Base-by-base conservation (phyloP, 2,797 vertebrate species). In the Tragopan temminckii region DNA sequence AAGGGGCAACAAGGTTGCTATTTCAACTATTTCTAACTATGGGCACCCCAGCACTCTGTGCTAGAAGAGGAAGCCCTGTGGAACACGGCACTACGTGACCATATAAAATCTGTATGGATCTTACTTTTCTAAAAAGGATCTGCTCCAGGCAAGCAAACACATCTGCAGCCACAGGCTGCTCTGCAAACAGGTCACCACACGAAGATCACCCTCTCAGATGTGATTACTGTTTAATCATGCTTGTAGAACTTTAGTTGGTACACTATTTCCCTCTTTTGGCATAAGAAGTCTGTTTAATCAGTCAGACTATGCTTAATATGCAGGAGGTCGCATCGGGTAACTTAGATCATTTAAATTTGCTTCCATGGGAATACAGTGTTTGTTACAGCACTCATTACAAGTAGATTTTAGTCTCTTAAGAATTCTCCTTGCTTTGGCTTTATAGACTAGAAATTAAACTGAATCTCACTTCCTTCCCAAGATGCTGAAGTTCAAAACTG, bases 321-420 rank as follows among this genome's bases (percentile, higher is more conserved):
- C 63, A 71, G 83, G 9, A 85, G 70, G 62, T 57, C 84, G 59
- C 35, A 59, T 48, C 72, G 52, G n/a, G 14, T 33, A 76, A 68
- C 88, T 84, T 42, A 43, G 25, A 83, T 48, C 57, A 76, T 63
- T 88, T 80, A 53, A 48, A 91, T 93, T 75, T 87, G 9, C 50
- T 92, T 90, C 45, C 68, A 45, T 10, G 36, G 80, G 87, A 86
- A 89, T 74, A 83, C 0, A 85, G 72, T 10, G 27, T n/a, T 68
- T 40, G 63, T 85, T 67, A 61, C 36, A 70, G 43, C 5, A 4
- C 42, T 88, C 68, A 48, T 68, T 88, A 46, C 38, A 87, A 55
- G 33, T 42, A 63, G 80, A 95, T 94, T 83, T 89, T 59, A 88
- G 35, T 80, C 77, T 87, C 76, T 64, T 43, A 91, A 90, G 77